Evolutionary conservation across 2,888 invertebrate species (phyloP).

Genomic region (Blastobasis lacticolella): DNA sequence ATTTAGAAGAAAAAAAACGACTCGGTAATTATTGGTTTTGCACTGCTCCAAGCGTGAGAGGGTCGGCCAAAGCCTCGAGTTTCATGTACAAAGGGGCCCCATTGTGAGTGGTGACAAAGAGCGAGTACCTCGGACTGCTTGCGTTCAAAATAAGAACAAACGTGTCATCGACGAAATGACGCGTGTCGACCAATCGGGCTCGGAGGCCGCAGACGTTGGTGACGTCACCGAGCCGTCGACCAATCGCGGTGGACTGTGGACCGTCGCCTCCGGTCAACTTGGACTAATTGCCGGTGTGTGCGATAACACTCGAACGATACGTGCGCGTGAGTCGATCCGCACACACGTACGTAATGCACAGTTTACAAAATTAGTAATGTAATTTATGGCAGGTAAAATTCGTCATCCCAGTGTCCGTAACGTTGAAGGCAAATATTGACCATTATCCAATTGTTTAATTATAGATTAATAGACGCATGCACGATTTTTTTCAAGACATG

Average conservation of each 20-base stretch:
- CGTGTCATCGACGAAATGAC: conserved; percentile 73
- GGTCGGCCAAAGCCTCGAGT: conserved; percentile 34
- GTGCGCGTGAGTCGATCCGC: conserved; percentile 53
- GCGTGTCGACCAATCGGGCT: conserved; percentile 73
- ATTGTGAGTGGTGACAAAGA: conserved; percentile 58
- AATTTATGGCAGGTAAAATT: background rate
- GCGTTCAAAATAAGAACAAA: conserved; percentile 71
- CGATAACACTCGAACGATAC: conserved; percentile 64
- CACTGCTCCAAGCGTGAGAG: conserved; percentile 22
- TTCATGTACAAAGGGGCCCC: conserved; percentile 46
- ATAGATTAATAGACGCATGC: too few relatives aligned
- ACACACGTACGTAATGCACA: conserved; percentile 23
- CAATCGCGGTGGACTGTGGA: conserved; percentile 44
- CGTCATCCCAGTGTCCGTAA: background rate
- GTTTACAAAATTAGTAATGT: conserved; percentile 1
- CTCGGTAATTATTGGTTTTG: conserved; percentile 22
- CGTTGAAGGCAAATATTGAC: too few relatives aligned
- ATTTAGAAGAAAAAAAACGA: conserved; percentile 6
- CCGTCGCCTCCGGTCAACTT: conserved; percentile 71
- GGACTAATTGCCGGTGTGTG: conserved; percentile 74
- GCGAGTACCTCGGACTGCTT: conserved; percentile 59
- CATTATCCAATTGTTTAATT: too few relatives aligned
- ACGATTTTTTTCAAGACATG: too few relatives aligned
- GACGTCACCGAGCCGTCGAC: conserved; percentile 62
- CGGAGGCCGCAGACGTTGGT: conserved; percentile 68